Evolutionary conservation across 2,113 vertebrate genomes (phyloP).

Genomic region (Lepus americanus): DNA sequence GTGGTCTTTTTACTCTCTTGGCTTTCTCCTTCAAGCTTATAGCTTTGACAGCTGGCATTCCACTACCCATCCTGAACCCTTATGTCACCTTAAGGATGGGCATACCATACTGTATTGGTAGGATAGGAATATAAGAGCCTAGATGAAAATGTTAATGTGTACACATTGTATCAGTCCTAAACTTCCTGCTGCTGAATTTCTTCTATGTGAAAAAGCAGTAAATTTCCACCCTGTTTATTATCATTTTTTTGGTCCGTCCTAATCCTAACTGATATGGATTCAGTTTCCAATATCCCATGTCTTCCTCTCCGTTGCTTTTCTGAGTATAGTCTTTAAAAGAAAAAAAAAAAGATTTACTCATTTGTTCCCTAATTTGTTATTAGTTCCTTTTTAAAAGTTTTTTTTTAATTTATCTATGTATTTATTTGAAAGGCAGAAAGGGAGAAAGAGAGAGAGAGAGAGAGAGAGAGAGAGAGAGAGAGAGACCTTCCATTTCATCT

Average conservation of each 20-base stretch:
- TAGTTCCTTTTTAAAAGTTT: too few species aligned
- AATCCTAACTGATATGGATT: background rate
- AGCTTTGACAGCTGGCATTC: background rate
- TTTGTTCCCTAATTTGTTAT: too few species aligned
- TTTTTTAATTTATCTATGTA: too few species aligned
- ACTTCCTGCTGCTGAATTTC: background rate
- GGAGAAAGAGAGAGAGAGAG: too few species aligned
- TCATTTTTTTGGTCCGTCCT: background rate
- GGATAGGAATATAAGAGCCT: background rate
- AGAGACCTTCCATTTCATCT: too few species aligned
- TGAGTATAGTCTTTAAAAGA: background rate
- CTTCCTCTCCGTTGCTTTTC: slow-evolving; percentile 20
- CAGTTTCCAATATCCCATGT: background rate
- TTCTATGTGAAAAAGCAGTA: slow-evolving; percentile 11
- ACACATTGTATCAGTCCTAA: background rate
- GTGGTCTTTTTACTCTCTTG: background rate
- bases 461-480: background rate
- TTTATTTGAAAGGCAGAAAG: background rate
- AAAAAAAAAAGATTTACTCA: too few species aligned
- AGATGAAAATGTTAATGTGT: background rate
- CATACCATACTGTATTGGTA: background rate
- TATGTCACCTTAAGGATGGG: background rate
- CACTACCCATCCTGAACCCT: background rate
- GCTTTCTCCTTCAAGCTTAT: background rate
- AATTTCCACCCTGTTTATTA: background rate